Evolutionary conservation across 2,888 invertebrate species (phyloP).

Genomic region (Melitaea athalia): DNA sequence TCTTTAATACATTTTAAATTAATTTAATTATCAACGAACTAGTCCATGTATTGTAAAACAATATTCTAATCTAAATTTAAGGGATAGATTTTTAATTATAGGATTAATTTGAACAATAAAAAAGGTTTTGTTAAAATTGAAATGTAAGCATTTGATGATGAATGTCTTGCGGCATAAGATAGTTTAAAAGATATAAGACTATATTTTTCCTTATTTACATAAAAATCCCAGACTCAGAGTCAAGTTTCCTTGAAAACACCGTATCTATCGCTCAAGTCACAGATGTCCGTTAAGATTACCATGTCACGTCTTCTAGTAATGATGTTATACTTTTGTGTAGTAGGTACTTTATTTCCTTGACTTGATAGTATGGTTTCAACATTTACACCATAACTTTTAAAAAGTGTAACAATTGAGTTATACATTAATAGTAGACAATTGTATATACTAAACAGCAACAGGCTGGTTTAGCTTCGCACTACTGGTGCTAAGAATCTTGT

Average conservation of each 20-base stretch:
- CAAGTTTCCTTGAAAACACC: background rate
- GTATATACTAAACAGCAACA: background rate
- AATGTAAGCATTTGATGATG: too few species aligned
- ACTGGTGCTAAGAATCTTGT: too few species aligned
- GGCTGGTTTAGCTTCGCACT: too few species aligned
- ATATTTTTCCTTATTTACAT: slow-evolving; percentile 1
- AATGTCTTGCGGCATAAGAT: background rate
- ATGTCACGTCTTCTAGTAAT: slow-evolving; percentile 17
- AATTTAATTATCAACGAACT: too few species aligned
- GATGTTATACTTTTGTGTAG: background rate
- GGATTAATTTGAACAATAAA: too few species aligned
- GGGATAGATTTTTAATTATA: too few species aligned
- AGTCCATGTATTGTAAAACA: too few species aligned
- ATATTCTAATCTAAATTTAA: too few species aligned
- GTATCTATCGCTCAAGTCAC: slow-evolving; percentile 12
- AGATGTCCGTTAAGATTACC: slow-evolving; percentile 25
- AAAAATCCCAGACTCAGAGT: background rate
- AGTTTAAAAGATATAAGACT: background rate
- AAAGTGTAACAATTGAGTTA: background rate
- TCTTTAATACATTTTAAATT: too few species aligned
- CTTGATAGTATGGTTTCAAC: background rate
- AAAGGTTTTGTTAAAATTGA: too few species aligned
- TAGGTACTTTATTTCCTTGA: background rate
- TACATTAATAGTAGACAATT: background rate
- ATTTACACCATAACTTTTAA: background rate